Conservation (phyloP, 2,797 vertebrate genomes). For the Chaenodraco wilsoni region DNA sequence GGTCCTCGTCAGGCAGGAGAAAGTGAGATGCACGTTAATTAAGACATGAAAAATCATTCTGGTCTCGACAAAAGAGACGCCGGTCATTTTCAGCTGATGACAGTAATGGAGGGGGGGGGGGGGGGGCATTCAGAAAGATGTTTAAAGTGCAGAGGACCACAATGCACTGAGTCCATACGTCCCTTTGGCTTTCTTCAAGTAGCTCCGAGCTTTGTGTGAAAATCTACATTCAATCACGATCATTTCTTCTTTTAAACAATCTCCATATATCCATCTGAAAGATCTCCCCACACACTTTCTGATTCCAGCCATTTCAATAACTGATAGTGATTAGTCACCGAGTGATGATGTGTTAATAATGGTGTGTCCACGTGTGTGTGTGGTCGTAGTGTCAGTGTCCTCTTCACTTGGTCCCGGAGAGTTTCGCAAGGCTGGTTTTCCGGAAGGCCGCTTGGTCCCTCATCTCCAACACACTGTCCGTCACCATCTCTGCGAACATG, state of each 20-base stretch:
- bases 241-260: conserved; percentile 43
- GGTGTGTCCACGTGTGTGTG: conserved; percentile 40
- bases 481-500: conserved; percentile 95
- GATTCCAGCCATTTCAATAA: conserved; percentile 37
- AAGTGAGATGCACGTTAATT: conserved; percentile 54
- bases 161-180: conserved; percentile 50
- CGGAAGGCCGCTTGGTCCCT: conserved; percentile 88
- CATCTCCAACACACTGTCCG: conserved; percentile 93
- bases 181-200: conserved; percentile 59
- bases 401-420: conserved; percentile 75
- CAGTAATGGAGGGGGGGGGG: conserved; percentile 30
- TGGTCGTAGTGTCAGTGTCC: conserved; percentile 57
- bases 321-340: conserved; percentile 35
- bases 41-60: conserved; percentile 70
- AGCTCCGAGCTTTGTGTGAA: conserved; percentile 53
- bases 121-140: conserved; percentile 55
- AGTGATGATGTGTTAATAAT: conserved; percentile 50
- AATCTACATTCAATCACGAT: conserved; percentile 75
- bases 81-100: conserved; percentile 63
- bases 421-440: conserved; percentile 88
- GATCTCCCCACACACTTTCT: conserved; percentile 28
- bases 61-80: conserved; percentile 65
- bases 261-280: conserved; percentile 35
- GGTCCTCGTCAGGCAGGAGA: conserved; percentile 51
- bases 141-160: conserved; percentile 70